Evolutionary conservation across 2,113 vertebrate genomes (phyloP), one percentile per base, ranked within the genome.

Genomic region (Aythya baeri): DNA sequence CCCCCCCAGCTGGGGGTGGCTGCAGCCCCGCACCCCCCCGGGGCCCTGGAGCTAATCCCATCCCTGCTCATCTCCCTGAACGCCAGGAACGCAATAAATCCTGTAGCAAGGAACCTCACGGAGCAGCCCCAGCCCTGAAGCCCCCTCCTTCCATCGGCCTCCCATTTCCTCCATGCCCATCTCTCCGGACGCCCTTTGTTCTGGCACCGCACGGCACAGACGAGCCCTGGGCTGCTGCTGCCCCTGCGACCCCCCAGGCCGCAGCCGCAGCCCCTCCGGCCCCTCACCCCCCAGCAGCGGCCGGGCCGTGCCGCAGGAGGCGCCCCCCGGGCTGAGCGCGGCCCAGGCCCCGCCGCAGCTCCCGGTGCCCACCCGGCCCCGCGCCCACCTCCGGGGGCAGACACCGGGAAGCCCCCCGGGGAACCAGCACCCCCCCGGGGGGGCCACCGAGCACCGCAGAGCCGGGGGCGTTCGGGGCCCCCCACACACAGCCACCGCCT

Each of bases 11-110:
- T 4, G 38, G 4, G 26, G 67, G 17, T 1, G 5, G 57, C 32
- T 5, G 22, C 29, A 75, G 32, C 44, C 11, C 7, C 4, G 1
- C 1, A n/a, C 1, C 0, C 74, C 31, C 7, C 54, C 1, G 34
- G 34, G 9, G 1, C 36, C 23, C 66, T 41, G 5, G n/a, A 1
- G 21, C 4, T 10, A 36, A 26, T 1, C 32, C 57, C 67, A 46
- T 20, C n/a, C 32, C 43, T 63, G n/a, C 13, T 26, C 86, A 29
- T 46, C 44, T 57, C 11, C 4, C 6, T 17, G 1, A 70, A 18
- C 49, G 18, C 76, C 55, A 52, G 25, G 38, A 50, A 26, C 17
- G 2, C 46, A 34, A 13, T 3, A 1, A 32, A 32, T 2, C 31
- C 63, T 38, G 55, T 5, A 46, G 50, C 76, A 31, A 11, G n/a